These are phyloP conservation scores for Drosophila ustulata DNA, from an alignment of 2,888 invertebrate species.

Conservation along the genomic window DNA sequence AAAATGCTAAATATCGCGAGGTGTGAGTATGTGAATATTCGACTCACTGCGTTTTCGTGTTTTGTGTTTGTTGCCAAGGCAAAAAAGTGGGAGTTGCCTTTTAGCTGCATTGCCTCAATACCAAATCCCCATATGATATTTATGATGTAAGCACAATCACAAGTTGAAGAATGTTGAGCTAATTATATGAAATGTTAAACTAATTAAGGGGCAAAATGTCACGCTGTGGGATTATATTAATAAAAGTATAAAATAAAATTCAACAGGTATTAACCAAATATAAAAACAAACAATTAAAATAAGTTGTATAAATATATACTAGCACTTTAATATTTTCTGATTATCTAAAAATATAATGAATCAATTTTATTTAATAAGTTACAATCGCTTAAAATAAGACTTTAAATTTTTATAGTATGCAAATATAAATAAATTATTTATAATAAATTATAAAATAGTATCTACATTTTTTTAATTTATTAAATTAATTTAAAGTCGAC, in stretches of 20 bases:
- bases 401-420: no score
- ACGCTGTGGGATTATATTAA: not conserved
- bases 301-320: not conserved
- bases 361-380: no score
- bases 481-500: no score
- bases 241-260: not conserved
- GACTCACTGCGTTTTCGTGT: slow-evolving; percentile 7
- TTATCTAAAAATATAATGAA: no score
- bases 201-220: not conserved
- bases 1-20: slow-evolving; percentile 54
- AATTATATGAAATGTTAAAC: not conserved
- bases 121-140: slow-evolving; percentile 1
- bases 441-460: no score
- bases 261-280: no score
- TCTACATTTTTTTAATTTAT: no score
- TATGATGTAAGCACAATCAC: not conserved
- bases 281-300: no score
- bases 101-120: slow-evolving; percentile 1
- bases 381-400: no score
- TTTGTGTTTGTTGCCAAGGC: slow-evolving; percentile 46
- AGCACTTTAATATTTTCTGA: no score
- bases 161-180: not conserved
- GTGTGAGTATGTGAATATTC: slow-evolving; percentile 31
- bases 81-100: slow-evolving; percentile 46
- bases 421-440: no score